Evolutionary conservation across 2,113 vertebrate genomes (phyloP).

Genomic region (Ictalurus furcatus): DNA sequence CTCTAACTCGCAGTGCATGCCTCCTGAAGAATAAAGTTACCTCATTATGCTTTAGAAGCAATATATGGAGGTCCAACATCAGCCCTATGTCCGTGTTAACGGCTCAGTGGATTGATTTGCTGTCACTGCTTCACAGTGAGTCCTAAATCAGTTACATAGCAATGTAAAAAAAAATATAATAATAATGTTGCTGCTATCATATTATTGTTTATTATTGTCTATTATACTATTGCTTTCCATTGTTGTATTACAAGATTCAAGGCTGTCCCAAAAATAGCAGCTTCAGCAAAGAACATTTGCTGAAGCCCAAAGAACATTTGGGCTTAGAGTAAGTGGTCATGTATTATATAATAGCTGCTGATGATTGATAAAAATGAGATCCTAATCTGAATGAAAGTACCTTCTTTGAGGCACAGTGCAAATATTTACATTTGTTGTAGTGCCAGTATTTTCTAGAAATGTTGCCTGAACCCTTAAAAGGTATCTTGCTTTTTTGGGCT

Average conservation of each 20-base stretch:
- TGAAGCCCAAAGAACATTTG: not conserved
- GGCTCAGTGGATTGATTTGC: not conserved
- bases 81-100: not conserved
- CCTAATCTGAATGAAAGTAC: not conserved
- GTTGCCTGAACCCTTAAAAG: not conserved
- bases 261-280: not conserved
- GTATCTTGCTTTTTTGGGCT: not conserved
- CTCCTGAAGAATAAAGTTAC: not conserved
- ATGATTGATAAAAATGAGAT: not conserved
- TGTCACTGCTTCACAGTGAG: not conserved
- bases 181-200: not conserved
- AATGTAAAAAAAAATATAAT: no score
- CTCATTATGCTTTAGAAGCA: not conserved
- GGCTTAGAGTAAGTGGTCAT: not conserved
- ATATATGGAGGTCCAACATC: constrained; percentile 3
- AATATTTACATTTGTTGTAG: not conserved
- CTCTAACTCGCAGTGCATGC: not conserved
- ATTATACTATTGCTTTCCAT: not conserved
- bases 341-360: not conserved
- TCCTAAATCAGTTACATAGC: not conserved
- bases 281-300: constrained; percentile 11
- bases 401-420: not conserved
- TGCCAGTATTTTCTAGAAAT: not conserved
- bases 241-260: not conserved
- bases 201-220: not conserved